Base-by-base conservation (phyloP, 2,888 invertebrate species). In the Antheraea yamamai region DNA sequence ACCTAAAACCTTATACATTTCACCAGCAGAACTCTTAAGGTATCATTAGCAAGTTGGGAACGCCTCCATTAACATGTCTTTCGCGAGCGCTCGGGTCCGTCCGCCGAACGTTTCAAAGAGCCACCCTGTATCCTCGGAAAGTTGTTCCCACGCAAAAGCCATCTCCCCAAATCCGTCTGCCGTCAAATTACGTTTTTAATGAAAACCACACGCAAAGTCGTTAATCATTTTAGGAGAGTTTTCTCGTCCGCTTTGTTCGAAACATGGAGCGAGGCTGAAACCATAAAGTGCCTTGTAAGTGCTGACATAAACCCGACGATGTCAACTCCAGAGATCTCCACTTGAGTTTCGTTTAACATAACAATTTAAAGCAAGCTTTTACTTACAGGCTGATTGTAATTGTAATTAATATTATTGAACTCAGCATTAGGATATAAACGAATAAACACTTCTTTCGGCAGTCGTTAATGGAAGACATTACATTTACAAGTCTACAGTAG, bases 131-230 rank as follows among this genome's bases (percentile, higher is more conserved):
- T 70, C 70, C 39, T 70, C 23, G 70, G 39, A 70, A 70, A 70
- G 39, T 70, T 39, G 39, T 39, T 39, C 10, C 39, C 39, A 39
- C 70, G n/a, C 70, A 39, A 39, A 70, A 70, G 39, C 70, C 39
- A 39, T 35, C 70, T 70, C 70, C 20, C 20, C 39, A 2, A n/a
- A 39, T 39, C 70, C 39, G 12, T 70, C 70, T 39, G 70, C 70
- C 70, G 70, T 70, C 70, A 39, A 35, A 39, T 70, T n/a, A 70
- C 39, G n/a, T 70, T 70, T 70, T 70, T 70, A 70, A 70, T 70
- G 23, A 70, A 70, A 70, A 39, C 39, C 70, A 70, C 14, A 70
- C 70, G 39, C 39, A 39, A 70, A 70, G 70, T 70, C 70, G 70
- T 70, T 70, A 70, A 70, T 70, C 70, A 70, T 39, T 70, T 70